phyloP scores from a whole-genome alignment of 2,888 invertebrate species.

The Graphium colonna region DNA sequence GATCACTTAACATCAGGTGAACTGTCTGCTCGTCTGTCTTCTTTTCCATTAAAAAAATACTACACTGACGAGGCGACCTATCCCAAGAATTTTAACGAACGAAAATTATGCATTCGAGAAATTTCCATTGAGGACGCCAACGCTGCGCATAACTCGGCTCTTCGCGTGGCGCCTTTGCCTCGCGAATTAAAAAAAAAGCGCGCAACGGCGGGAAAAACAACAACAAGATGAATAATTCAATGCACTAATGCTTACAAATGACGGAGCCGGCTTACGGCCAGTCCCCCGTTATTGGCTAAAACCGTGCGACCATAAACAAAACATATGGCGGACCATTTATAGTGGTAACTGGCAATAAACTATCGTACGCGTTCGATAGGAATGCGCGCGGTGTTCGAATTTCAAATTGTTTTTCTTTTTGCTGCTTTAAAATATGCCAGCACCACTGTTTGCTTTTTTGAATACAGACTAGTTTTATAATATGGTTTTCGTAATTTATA shows the following conservation, averaged over 20 bases:
- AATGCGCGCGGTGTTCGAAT: slow-evolving; percentile 40
- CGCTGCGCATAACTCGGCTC: slow-evolving; percentile 29
- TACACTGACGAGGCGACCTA: slow-evolving; percentile 32
- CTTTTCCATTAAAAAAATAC: too few relatives aligned
- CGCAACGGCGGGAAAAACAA: slow-evolving; percentile 54
- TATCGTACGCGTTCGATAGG: slow-evolving; percentile 26
- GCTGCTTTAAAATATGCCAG: too few relatives aligned
- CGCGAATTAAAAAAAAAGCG: slow-evolving; percentile 39
- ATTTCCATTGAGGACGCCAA: slow-evolving; percentile 42
- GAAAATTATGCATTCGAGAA: slow-evolving; percentile 45
- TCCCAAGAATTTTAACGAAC: slow-evolving; percentile 24
- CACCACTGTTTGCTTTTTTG: too few relatives aligned
- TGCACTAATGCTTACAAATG: slow-evolving; percentile 58
- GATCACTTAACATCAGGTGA: too few relatives aligned
- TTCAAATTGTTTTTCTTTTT: slow-evolving; percentile 28
- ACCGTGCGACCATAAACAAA: slow-evolving; percentile 40
- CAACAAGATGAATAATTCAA: slow-evolving; percentile 64
- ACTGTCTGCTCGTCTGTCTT: too few relatives aligned
- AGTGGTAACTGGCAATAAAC: slow-evolving; percentile 30
- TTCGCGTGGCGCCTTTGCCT: slow-evolving; percentile 34
- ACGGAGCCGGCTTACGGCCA: slow-evolving; percentile 42
- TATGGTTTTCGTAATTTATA: too few relatives aligned
- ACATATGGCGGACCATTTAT: slow-evolving; percentile 48
- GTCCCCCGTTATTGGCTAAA: slow-evolving; percentile 31
- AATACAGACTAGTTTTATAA: too few relatives aligned